Percentiles rank a stretch among this genome's conserved stretches.
These are phyloP conservation scores for Calameuta idolon DNA, from an alignment of 2,888 invertebrate species.

Conservation along the genomic window DNA sequence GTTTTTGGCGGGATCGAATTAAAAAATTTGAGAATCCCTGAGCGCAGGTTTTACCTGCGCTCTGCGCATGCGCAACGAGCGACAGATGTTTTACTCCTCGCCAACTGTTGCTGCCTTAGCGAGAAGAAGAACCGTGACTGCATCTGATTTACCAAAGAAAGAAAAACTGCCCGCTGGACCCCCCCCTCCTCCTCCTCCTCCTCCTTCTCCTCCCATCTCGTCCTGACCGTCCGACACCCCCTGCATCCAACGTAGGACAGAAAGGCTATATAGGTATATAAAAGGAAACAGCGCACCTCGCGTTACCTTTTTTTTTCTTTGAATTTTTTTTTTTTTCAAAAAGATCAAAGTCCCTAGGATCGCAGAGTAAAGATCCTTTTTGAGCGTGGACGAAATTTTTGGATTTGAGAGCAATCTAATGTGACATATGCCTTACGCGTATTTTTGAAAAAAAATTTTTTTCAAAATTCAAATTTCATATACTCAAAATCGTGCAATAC, in stretches of 20 bases:
- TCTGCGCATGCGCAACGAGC: conserved; percentile 55
- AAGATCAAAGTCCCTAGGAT: no score
- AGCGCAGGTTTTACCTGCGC: conserved; percentile 51
- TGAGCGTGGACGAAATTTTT: no score
- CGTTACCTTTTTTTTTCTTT: no score
- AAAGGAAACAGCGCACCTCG: no score
- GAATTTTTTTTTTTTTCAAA: no score
- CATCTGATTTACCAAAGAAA: conserved; percentile 55
- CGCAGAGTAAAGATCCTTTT: no score
- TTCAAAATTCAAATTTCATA: no score
- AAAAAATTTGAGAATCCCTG: conserved; percentile 59
- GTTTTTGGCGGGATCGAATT: background rate
- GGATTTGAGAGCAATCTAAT: no score
- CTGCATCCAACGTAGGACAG: background rate
- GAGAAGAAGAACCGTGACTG: conserved; percentile 39
- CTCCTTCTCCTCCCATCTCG: background rate
- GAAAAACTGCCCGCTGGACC: conserved; percentile 24
- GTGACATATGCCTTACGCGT: no score
- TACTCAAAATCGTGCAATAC: background rate
- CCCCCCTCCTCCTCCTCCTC: background rate
- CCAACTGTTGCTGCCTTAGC: conserved; percentile 59
- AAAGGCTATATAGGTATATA: no score
- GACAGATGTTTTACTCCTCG: conserved; percentile 63
- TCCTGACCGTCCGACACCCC: background rate
- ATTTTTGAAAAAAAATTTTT: no score